These are phyloP conservation scores for pig (Sus scrofa) DNA, from an alignment of 2,113 vertebrate genomes.

Conservation along the genomic window T2T-Sscrofa CM000817.6:72731501-72732000, in stretches of 20 bases:
- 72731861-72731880: not conserved
- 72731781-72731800: not conserved
- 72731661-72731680: no score
- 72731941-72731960: not conserved
- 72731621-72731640: no score
- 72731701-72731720: not conserved
- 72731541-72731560: no score
- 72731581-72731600: no score
- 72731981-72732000: accelerated
- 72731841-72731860: not conserved
- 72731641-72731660: no score
- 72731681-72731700: no score
- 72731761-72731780: not conserved
- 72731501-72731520: no score
- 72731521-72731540: no score
- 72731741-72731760: not conserved
- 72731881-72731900: not conserved
- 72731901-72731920: not conserved
- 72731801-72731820: not conserved
- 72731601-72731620: no score
- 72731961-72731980: not conserved
- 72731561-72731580: no score
- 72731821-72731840: not conserved
- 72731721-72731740: not conserved
- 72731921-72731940: not conserved